Conservation (phyloP, 2,888 invertebrate genomes). For the Dioctria rufipes region DNA sequence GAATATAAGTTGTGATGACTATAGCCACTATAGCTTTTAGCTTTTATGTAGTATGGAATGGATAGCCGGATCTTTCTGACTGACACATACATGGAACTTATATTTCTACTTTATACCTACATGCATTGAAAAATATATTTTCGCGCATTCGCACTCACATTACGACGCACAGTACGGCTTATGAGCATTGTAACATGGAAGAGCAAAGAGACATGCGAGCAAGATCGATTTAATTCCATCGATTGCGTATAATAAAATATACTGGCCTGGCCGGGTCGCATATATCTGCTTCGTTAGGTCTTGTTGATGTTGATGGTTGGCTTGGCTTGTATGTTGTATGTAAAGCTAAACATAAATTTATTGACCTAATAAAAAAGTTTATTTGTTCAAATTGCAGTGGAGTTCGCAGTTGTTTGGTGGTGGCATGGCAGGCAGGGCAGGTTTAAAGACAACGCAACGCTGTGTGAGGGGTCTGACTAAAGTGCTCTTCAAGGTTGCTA, state of each 20-base stretch:
- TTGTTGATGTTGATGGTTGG: slow-evolving; percentile 16
- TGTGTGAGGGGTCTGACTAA: not conserved
- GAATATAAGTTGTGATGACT: not conserved
- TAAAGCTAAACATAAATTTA: slow-evolving; percentile 43
- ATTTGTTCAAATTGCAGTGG: slow-evolving; percentile 33
- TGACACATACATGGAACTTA: too few species aligned
- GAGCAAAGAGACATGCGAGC: slow-evolving; percentile 8
- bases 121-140: not conserved
- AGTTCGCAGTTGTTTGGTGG: not conserved
- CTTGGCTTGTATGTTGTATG: not conserved
- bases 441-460: not conserved
- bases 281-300: slow-evolving; percentile 1
- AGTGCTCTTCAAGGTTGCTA: slow-evolving; percentile 42
- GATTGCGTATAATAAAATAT: slow-evolving; percentile 18
- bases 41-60: not conserved
- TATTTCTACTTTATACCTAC: not conserved
- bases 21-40: not conserved
- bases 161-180: not conserved
- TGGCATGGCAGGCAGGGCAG: not conserved
- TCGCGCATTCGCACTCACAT: not conserved
- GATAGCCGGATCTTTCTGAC: not conserved
- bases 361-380: slow-evolving; percentile 46
- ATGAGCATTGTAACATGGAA: not conserved
- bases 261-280: not conserved
- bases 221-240: slow-evolving; percentile 48